Evolutionary conservation across 2,113 vertebrate genomes (phyloP).

Genomic region (Perca fluviatilis): DNA sequence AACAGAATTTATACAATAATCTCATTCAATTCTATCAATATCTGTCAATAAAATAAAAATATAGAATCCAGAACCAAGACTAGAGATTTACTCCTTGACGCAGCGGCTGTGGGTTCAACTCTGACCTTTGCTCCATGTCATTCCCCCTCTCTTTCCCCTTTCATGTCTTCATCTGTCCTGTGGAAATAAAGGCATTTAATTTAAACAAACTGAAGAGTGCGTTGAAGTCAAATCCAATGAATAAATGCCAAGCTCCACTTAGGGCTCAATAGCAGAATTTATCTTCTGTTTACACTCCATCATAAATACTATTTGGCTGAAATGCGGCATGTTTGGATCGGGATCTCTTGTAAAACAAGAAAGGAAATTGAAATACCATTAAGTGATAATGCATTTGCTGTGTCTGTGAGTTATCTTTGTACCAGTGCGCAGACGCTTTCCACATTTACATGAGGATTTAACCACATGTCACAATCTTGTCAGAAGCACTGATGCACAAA

Average conservation of each 20-base stretch:
- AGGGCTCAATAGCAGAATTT: conserved; percentile 22
- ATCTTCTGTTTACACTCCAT: conserved; percentile 38
- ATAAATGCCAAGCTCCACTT: conserved; percentile 37
- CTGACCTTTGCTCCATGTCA: no score
- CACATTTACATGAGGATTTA: conserved; percentile 50
- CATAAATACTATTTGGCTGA: conserved; percentile 28
- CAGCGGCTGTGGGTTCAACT: no score
- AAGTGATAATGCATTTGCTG: conserved; percentile 39
- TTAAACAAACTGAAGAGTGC: conserved; percentile 15
- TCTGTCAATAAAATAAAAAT: neutral
- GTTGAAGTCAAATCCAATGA: conserved; percentile 12
- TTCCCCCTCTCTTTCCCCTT: no score
- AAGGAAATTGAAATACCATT: conserved; percentile 43
- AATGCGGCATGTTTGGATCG: conserved; percentile 14
- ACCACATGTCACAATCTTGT: conserved; percentile 37
- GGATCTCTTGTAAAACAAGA: conserved; percentile 34
- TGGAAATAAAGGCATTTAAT: conserved; percentile 20
- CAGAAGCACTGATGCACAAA: conserved; percentile 14
- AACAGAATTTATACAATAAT: neutral
- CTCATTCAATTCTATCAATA: neutral
- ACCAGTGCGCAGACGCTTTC: conserved; percentile 4
- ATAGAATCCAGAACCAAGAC: neutral
- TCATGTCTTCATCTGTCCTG: no score
- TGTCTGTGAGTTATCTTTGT: conserved; percentile 41
- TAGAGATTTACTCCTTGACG: no score